A percentile compares a stretch with the other conserved stretches of the same genome.
phyloP scores from a whole-genome alignment of 2,888 invertebrate genomes.

The Cheilosia impressa region DNA sequence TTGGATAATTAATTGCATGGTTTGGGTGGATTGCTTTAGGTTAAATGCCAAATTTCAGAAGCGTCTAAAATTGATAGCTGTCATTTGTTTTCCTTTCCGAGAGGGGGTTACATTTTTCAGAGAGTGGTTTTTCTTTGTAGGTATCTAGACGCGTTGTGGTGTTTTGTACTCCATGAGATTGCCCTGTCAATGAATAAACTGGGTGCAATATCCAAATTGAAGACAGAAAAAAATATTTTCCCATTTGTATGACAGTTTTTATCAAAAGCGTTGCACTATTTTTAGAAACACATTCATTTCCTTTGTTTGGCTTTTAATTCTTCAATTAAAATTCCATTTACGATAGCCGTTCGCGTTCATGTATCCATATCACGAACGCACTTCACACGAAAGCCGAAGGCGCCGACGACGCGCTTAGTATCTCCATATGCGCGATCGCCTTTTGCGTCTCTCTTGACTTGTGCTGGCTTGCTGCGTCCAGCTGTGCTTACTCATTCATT shows the following conservation, averaged over 20 bases:
- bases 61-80: neutral
- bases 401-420: constrained; percentile 70
- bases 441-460: constrained; percentile 33
- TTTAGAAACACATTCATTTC: constrained; percentile 52
- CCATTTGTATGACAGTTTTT: neutral
- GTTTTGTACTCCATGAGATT: too few relatives aligned
- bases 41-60: neutral
- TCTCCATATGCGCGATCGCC: constrained; percentile 54
- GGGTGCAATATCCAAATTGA: too few relatives aligned
- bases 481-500: constrained; percentile 68
- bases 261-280: constrained; percentile 28
- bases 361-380: constrained; percentile 73
- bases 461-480: constrained; percentile 40
- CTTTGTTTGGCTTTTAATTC: constrained; percentile 69
- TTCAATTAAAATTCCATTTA: constrained; percentile 74
- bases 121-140: neutral
- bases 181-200: too few relatives aligned
- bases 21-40: constrained; percentile 2
- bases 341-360: constrained; percentile 54
- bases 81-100: neutral
- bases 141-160: too few relatives aligned
- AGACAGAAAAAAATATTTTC: neutral
- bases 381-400: constrained; percentile 71
- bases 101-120: neutral
- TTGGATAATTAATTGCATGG: constrained; percentile 51